Conservation (phyloP, 2,888 invertebrate genomes). For the Zygogramma bicolorata region DNA sequence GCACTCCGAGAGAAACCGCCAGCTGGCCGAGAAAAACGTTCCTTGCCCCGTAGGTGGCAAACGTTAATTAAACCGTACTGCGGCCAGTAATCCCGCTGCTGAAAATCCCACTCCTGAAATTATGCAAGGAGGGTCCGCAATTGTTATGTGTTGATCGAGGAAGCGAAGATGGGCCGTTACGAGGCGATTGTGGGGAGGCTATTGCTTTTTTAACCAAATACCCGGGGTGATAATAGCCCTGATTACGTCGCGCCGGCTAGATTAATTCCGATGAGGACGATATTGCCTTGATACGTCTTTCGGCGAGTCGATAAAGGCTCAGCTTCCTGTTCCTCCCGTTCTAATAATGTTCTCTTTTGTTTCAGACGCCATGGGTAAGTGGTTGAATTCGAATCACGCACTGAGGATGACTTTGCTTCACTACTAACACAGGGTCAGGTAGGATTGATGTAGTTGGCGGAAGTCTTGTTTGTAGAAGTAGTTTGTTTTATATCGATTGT, state of each 20-base stretch:
- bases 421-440: slow-evolving; percentile 49
- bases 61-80: slow-evolving; percentile 49
- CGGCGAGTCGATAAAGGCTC: slow-evolving; percentile 9
- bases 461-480: not conserved
- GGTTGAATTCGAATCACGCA: slow-evolving; percentile 55
- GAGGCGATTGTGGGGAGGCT: slow-evolving; percentile 66
- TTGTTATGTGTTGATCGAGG: slow-evolving; percentile 67
- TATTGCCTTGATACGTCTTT: slow-evolving; percentile 32
- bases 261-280: slow-evolving; percentile 60
- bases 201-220: slow-evolving; percentile 69
- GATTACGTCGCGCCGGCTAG: slow-evolving; percentile 62
- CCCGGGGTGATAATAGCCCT: slow-evolving; percentile 66
- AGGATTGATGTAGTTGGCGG: slow-evolving; percentile 21
- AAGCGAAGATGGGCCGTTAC: slow-evolving; percentile 64
- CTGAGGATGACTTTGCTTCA: slow-evolving; percentile 48
- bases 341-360: slow-evolving; percentile 69
- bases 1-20: slow-evolving; percentile 55
- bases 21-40: slow-evolving; percentile 54
- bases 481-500: not conserved
- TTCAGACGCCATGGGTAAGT: slow-evolving; percentile 88
- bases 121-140: slow-evolving; percentile 57
- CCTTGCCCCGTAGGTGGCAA: slow-evolving; percentile 51
- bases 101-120: slow-evolving; percentile 46
- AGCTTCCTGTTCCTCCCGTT: slow-evolving; percentile 48
- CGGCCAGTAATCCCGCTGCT: slow-evolving; percentile 31